Evolutionary conservation across 2,797 vertebrate genomes (phyloP), one percentile per base, ranked within the genome.

Genomic region (Poeciliopsis turneri): DNA sequence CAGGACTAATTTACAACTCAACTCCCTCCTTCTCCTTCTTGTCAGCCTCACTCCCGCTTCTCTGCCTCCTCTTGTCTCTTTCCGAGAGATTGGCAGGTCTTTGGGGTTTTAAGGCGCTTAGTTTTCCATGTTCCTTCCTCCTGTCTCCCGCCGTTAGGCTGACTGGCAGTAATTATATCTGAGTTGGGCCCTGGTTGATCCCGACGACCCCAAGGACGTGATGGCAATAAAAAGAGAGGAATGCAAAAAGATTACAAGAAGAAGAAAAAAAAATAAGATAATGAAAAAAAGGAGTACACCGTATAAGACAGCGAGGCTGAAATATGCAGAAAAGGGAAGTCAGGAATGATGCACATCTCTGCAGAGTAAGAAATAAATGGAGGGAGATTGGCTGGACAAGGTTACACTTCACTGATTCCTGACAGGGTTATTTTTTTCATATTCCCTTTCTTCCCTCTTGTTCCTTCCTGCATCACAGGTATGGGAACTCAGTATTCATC

Each of bases 161-260:
- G 92, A 94, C 88, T 94, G 93, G 87, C 92, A 94, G 92, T 94
- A 94, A 94, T 93, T 94, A 93, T 88, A 89, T 87, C 76, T 77
- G 87, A 85, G 76, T 85, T 59, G 83, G 80, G 80, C 77, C 82
- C 49, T 20, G 55, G 89, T 83, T 90, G 87, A 79, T 91, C 87
- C 88, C 51, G 30, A 80, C 74, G 72, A 90, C 90, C 88, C 82
- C 82, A 45, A 86, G 82, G 80, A 89, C 78, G 82, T 85, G 88
- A 84, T 90, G 89, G 81, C 72, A 71, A 76, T 78, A 84, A 61
- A 84, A 66, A 82, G 53, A 82, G 41, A 80, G 15, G 71, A 75
- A 79, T 68, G 70, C 77, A 1, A 33, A 55, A 71, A 68, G 49
- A 83, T 57, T 80, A 57, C 28, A 30, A 30, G 57, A 25, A 51